Evolutionary conservation across 2,113 vertebrate genomes (phyloP).

Genomic region (Stictonetta naevosa): DNA sequence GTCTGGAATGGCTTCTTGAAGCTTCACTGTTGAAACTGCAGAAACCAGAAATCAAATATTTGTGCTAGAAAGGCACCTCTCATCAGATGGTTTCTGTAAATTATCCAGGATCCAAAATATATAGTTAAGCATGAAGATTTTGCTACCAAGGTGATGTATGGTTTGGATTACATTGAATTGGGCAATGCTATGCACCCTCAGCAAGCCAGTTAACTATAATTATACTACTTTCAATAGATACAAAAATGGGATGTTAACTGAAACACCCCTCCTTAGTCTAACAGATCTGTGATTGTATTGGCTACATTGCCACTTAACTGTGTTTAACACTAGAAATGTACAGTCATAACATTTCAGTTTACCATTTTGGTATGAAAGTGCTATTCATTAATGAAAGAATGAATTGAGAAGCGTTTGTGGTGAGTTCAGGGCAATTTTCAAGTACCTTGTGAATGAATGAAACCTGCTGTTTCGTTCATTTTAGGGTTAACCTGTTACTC

Average conservation of each 20-base stretch:
- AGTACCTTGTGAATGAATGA: neutral
- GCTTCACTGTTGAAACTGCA: neutral
- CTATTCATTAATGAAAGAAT: conserved; percentile 2
- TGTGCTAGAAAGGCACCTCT: neutral
- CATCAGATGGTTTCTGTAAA: neutral
- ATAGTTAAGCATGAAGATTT: neutral
- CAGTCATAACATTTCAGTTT: neutral
- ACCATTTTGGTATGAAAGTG: neutral
- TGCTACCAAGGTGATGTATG: neutral
- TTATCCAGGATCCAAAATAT: neutral
- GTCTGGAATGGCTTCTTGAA: neutral
- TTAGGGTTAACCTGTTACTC: neutral
- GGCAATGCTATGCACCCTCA: neutral
- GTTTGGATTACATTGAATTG: neutral
- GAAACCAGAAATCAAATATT: neutral
- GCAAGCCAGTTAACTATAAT: neutral
- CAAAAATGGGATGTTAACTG: neutral
- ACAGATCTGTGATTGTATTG: neutral
- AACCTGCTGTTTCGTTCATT: neutral
- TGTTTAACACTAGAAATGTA: neutral
- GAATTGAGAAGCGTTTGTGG: conserved; percentile 6
- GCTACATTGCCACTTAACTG: neutral
- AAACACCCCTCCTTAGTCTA: neutral
- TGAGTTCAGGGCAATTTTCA: neutral
- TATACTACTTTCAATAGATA: neutral